Evolutionary conservation across 64 coral and sea anemone genomes (phyloP).

Genomic region (Stylophora pistillata): DNA sequence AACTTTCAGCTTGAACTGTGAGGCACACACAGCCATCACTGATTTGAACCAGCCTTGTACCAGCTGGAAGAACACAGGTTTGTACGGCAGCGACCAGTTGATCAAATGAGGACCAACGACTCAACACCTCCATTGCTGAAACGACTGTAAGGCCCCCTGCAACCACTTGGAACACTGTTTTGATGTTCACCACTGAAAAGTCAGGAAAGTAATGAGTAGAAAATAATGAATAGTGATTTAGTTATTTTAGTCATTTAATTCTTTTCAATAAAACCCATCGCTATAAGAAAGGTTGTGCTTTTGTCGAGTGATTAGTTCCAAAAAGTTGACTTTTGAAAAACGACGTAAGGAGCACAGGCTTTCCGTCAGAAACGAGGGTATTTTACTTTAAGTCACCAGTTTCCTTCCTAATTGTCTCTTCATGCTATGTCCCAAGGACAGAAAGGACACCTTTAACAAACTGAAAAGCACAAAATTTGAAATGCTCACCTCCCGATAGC

Average conservation of each 20-base stretch:
- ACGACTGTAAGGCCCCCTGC: background rate
- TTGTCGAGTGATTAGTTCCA: too few species aligned
- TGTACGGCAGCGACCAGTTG: slow-evolving; percentile 7
- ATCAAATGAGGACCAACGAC: slow-evolving; percentile 5
- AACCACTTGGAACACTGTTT: slow-evolving; percentile 21
- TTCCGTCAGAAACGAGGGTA: too few species aligned
- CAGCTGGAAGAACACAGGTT: background rate
- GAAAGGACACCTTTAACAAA: background rate
- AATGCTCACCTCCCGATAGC: background rate
- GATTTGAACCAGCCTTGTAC: background rate
- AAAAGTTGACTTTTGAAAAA: too few species aligned
- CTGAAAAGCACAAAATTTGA: background rate
- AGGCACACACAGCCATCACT: background rate
- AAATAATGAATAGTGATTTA: too few species aligned
- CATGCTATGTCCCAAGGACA: background rate
- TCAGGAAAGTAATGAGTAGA: background rate
- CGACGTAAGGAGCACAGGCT: too few species aligned
- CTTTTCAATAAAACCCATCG: background rate
- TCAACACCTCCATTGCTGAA: background rate
- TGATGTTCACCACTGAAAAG: slow-evolving; percentile 1
- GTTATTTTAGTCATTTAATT: background rate
- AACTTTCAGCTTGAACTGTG: slow-evolving; percentile 6
- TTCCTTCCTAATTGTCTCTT: background rate
- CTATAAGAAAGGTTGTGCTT: too few species aligned
- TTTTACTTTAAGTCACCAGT: too few species aligned